Conservation (phyloP, 2,797 vertebrate species). For the Fistularia tabacaria region DNA sequence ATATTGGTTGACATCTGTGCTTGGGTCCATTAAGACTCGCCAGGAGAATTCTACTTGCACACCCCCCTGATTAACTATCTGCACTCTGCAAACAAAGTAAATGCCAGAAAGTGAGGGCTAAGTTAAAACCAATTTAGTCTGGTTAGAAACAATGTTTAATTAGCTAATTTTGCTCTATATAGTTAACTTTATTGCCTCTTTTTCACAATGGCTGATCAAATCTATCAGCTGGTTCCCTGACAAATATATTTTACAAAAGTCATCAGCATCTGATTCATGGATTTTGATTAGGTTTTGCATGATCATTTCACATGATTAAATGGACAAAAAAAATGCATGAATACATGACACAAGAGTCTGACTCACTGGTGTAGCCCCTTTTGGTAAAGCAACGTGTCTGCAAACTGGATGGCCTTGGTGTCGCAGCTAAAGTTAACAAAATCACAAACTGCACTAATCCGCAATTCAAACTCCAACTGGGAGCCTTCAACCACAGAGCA, state of each 20-base stretch:
- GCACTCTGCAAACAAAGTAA: slow-evolving; percentile 64
- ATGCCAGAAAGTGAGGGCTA: neutral
- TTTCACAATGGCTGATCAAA: too few species aligned
- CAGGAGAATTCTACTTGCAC: slow-evolving; percentile 82
- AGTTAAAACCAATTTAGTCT: neutral
- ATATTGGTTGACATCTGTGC: slow-evolving; percentile 34
- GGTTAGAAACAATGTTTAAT: neutral
- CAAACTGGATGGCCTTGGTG: slow-evolving; percentile 64
- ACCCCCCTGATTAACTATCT: slow-evolving; percentile 75
- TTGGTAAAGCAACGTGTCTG: slow-evolving; percentile 84
- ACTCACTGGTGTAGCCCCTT: slow-evolving; percentile 81
- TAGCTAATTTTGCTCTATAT: too few species aligned
- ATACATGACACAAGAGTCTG: neutral
- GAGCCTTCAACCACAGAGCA: slow-evolving; percentile 74
- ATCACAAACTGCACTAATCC: slow-evolving; percentile 75
- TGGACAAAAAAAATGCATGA: neutral
- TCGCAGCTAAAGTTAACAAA: slow-evolving; percentile 72
- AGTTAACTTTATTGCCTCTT: too few species aligned
- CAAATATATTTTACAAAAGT: too few species aligned
- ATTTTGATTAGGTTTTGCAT: neutral
- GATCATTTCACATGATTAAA: neutral
- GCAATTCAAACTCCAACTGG: slow-evolving; percentile 71
- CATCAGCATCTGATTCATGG: too few species aligned
- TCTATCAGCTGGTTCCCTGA: too few species aligned
- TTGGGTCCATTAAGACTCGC: slow-evolving; percentile 58